Conservation (phyloP, 1,140 invertebrate species). For the Drosophila neocordata region DNA sequence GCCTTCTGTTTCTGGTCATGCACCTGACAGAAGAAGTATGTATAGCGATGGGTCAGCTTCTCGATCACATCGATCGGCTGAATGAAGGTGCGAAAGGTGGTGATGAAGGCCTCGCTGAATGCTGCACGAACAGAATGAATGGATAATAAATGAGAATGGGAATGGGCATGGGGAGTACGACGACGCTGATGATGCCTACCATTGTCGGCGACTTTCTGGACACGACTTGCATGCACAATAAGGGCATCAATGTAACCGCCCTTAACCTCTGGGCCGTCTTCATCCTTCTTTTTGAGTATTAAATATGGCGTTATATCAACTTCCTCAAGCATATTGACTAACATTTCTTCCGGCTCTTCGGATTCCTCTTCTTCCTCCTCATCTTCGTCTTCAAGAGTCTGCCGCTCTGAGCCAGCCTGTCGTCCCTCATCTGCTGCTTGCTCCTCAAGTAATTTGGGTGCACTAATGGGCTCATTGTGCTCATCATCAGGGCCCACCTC, state of each 20-base stretch:
- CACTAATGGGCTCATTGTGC: conserved; percentile 38
- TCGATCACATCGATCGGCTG: conserved; percentile 93
- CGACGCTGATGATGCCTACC: conserved; percentile 58
- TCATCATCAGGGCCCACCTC: conserved; percentile 17
- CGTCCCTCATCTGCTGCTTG: conserved; percentile 51
- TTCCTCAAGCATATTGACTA: conserved; percentile 87
- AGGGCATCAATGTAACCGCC: conserved; percentile 96
- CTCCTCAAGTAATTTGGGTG: conserved; percentile 47
- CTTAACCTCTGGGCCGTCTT: conserved; percentile 94
- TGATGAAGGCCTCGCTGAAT: conserved; percentile 98
- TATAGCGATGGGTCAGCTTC: conserved; percentile 91
- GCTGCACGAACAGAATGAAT: conserved; percentile 60
- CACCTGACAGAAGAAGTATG: conserved; percentile 90
- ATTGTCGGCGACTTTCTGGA: conserved; percentile 83
- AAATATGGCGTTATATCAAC: conserved; percentile 91
- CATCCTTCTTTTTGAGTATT: conserved; percentile 90
- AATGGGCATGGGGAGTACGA: conserved; percentile 21
- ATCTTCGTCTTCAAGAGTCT: conserved; percentile 13
- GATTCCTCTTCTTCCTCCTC: conserved; percentile 75
- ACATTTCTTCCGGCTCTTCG: conserved; percentile 64
- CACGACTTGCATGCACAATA: conserved; percentile 96
- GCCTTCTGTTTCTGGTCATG: conserved; percentile 90
- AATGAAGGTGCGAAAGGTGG: conserved; percentile 98
- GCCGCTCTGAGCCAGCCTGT: conserved; percentile 54
- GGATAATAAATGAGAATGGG: conserved; percentile 40